Evolutionary conservation across 2,113 vertebrate species (phyloP), one percentile per base, ranked within the genome.

Genomic region (Pelmatolapia mariae): DNA sequence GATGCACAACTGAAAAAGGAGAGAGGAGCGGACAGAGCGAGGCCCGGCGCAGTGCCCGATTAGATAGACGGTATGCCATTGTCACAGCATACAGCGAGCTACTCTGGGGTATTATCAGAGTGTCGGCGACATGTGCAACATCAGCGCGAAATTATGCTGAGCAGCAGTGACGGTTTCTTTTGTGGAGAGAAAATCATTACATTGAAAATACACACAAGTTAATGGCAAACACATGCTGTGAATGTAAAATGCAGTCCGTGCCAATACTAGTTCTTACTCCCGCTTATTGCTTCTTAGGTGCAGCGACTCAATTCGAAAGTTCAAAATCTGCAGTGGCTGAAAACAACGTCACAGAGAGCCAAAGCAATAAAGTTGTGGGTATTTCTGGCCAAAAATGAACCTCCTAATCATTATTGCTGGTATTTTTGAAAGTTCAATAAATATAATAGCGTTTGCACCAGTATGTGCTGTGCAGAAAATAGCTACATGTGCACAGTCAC

Each of bases 101-200:
- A 56, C 82, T 52, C 45, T 84, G 82, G 81, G 87, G 91, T 80
- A 85, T 90, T 93, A 91, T 84, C 88, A 73, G 83, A 79, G 93
- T 59, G 80, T 92, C 87, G 88, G 86, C 57, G 22, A 50, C 84
- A 89, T 89, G 83, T 92, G 92, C 94, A 89, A 71, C 86, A 88
- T 90, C 95, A 93, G 89, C 88, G 24, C 15, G 87, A 88, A 94
- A 92, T 92, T 80, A 82, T 66, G 89, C 93, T 88, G 89, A 91
- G 88, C 84, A 76, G 82, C 61, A 83, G 87, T 56, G 73, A 83
- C 54, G n/a, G 82, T 43, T 50, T 61, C 80, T 87, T 43, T 68
- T 73, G 71, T 43, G 83, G 45, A 45, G 81, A 61, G 66, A 89
- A 90, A 90, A 86, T 85, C 81, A 59, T 89, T 82, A 83, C 47